A percentile compares a stretch with the other conserved stretches of the same genome.
phyloP scores from a whole-genome alignment of 2,113 vertebrate genomes.

The Nothocercus julius region DNA sequence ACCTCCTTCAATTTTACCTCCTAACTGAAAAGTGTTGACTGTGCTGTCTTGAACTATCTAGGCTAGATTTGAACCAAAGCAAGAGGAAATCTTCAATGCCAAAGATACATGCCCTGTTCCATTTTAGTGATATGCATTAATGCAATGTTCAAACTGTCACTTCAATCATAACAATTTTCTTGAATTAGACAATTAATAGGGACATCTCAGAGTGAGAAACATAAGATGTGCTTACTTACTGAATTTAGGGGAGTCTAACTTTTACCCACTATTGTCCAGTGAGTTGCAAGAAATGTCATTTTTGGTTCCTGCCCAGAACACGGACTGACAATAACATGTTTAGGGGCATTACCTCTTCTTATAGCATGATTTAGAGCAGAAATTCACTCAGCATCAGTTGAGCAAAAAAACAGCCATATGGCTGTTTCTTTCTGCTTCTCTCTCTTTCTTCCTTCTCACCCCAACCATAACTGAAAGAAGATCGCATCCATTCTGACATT shows the following conservation, averaged over 20 bases:
- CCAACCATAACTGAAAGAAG: background rate
- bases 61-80: background rate
- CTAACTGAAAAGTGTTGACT: background rate
- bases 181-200: background rate
- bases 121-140: background rate
- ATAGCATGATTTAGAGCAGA: background rate
- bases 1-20: background rate
- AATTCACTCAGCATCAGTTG: background rate
- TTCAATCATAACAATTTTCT: background rate
- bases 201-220: background rate
- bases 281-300: background rate
- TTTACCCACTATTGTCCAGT: background rate
- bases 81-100: background rate
- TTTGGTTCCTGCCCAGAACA: fast-evolving
- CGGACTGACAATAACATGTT: background rate
- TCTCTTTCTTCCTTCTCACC: background rate
- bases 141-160: background rate
- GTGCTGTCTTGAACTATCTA: background rate
- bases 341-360: fast-evolving
- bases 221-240: background rate
- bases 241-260: background rate
- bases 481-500: background rate
- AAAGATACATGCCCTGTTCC: background rate
- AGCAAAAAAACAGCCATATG: background rate
- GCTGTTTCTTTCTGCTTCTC: background rate